Base-by-base conservation (phyloP, 2,113 vertebrate species). In the Hepsetus odoe region DNA sequence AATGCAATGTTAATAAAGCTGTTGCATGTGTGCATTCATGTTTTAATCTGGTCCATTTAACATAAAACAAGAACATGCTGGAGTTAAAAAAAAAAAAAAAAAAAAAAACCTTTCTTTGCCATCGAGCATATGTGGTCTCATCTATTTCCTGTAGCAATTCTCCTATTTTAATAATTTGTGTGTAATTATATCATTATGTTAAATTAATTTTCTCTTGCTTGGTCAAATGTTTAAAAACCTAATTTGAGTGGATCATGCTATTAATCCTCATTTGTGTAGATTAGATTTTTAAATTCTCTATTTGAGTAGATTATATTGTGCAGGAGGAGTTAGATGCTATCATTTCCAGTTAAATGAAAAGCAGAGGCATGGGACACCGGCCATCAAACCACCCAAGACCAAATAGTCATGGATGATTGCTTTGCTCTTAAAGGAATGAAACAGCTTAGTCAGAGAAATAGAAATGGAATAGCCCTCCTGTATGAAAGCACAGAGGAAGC, bases 371-470 rank as follows among this genome's bases (percentile, higher is more conserved):
- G 56, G 55, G 58, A 78, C 24, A 62, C 11, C 11, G n/a, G 55
- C 20, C 53, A 62, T 58, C 33, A 20, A 12, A 24, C 24, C 66
- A 44, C n/a, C n/a, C n/a, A n/a, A n/a, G n/a, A n/a, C n/a, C n/a
- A 77, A 46, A 40, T 49, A 28, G 55, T 22, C 59, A 49, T 77
- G 66, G 64, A 69, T 46, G 28, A 61, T 16, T 33, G 40, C 55
- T 30, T 61, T 46, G 4, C 38, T 61, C 33, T 61, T 61, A 61
- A 58, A 76, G 55, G 28, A 70, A n/a, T 71, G 40, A 46, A 72
- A 38, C 40, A 33, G 20, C 22, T 72, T 77, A 70, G 55, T 51
- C 53, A 77, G 55, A 77, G 66, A 51, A 70, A 78, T 7, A 62
- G 55, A 79, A 74, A 33, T 26, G 9, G n/a, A 59, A 33, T 42